Evolutionary conservation across 2,113 vertebrate genomes (phyloP), one percentile per base, ranked within the genome.

Genomic region (Mormoops blainvillei): DNA sequence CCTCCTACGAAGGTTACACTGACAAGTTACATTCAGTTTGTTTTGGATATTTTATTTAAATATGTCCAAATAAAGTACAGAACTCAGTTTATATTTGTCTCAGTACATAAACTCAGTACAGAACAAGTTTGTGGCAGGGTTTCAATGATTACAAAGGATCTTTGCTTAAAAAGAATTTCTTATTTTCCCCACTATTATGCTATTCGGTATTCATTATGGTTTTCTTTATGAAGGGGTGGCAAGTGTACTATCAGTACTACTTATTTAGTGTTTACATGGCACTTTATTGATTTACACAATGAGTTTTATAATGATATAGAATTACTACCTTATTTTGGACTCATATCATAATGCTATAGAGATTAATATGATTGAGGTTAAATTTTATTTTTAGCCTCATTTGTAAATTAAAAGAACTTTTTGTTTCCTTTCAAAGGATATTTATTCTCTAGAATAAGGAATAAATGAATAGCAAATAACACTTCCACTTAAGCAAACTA

Each of bases 281-380:
- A 76, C 41, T 96, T 95, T 78, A 87, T 95, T 78, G 65, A 94
- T 70, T 70, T 91, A 85, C 36, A 95, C 45, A 97, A 94, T 93
- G 41, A 89, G 91, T 94, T 87, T 96, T 95, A 82, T 94, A 97
- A 97, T 97, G 81, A 81, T 68, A 97, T 89, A 87, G 54, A 96
- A 96, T 93, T 96, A 93, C 70, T 86, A 91, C 68, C 9, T 26
- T 87, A 70, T 91, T 94, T 94, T 97, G 43, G 63, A 28, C 12
- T 83, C 52, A 41, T 84, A 43, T 26, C 63, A 90, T 86, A 91
- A 91, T 94, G 76, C n/a, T 78, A 78, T 56, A 86, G 28, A 19
- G 26, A 94, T 94, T 96, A 89, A 96, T 96, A 77, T 92, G 52
- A 92, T 95, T 83, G 45, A 41, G 89, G 63, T 91, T 95, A 87